Conservation (phyloP, 2,113 vertebrate genomes). For the Murina feae region DNA sequence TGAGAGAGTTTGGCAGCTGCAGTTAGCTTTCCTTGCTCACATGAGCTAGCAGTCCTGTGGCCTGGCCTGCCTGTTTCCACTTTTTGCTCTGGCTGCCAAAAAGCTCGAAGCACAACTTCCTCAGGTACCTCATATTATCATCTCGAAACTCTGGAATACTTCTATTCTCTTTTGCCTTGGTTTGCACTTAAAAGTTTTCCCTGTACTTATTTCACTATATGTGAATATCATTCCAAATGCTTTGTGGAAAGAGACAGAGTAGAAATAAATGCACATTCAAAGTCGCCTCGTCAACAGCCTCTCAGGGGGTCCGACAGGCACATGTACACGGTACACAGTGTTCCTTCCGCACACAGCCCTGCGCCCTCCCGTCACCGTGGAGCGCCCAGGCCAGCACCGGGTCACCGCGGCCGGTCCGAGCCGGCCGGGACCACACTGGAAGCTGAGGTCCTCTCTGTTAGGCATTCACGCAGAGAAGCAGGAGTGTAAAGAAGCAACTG, state of each 20-base stretch:
- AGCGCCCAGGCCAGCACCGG: background rate
- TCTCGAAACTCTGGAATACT: background rate
- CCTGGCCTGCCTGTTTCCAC: background rate
- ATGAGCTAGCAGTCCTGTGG: background rate
- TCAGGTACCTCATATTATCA: background rate
- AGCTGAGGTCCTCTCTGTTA: background rate
- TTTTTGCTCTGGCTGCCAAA: background rate
- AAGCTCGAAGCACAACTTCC: background rate
- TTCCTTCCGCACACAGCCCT: background rate
- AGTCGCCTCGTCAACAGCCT: background rate
- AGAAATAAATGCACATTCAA: background rate
- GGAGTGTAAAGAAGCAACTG: background rate
- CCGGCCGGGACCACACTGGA: background rate
- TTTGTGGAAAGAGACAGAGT: background rate
- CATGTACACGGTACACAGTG: background rate
- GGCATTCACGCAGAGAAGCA: background rate
- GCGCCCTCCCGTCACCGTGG: background rate
- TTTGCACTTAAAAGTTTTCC: background rate
- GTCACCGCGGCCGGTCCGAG: background rate
- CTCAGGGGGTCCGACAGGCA: background rate
- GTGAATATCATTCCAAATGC: background rate
- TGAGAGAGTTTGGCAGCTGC: background rate
- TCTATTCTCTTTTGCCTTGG: background rate
- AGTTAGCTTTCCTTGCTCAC: background rate
- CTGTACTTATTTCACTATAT: background rate